Base-by-base conservation (phyloP, 2,113 vertebrate species). In the Cricetomys ansorgei region DNA sequence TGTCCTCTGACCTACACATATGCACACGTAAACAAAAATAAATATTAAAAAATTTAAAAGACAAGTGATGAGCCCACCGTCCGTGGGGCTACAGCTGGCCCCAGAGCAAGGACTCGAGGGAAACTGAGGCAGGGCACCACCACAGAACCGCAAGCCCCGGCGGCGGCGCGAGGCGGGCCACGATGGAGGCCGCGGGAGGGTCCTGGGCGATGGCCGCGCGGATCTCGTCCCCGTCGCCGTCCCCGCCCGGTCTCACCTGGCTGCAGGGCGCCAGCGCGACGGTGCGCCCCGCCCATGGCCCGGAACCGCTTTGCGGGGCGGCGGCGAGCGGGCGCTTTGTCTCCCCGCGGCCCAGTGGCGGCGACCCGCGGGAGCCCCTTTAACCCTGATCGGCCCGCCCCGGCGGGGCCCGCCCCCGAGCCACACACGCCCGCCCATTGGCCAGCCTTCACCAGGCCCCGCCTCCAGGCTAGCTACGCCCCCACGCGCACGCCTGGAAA, bases 241-340 rank as follows among this genome's bases (percentile, higher is more conserved):
- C 53, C 93, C 37, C 40, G 59, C 92, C 48, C 29, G 21, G 50
- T 83, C 96, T 97, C 96, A 98, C 97, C 97, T 97, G 48, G 79
- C 79, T 7, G 91, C 75, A 81, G 73, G 87, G 90, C 94, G 90
- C 94, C 88, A 57, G 8, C 70, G 59, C 25, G 27, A 25, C 76
- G 50, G 16, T 53, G 40, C 80, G 21, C 40, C 50, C 57, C 1
- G 80, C 88, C 95, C 97, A 94, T 85, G 88, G 94, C 81, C 93
- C 53, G 27, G 70, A 88, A 69, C 76, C 43, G 72, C 90, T 43
- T 43, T 3, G 8, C 6, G 50, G 53, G 34, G 31, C 25, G 5
- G 65, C 17, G 19, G 48, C 43, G 3, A 65, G 67, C 0, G 37
- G 12, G n/a, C 40, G 97, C 97, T 97, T 97, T 97, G 97, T 97